Base-by-base conservation (phyloP, 92 coral and sea anemone species). In the Pocillopora grandis region DNA sequence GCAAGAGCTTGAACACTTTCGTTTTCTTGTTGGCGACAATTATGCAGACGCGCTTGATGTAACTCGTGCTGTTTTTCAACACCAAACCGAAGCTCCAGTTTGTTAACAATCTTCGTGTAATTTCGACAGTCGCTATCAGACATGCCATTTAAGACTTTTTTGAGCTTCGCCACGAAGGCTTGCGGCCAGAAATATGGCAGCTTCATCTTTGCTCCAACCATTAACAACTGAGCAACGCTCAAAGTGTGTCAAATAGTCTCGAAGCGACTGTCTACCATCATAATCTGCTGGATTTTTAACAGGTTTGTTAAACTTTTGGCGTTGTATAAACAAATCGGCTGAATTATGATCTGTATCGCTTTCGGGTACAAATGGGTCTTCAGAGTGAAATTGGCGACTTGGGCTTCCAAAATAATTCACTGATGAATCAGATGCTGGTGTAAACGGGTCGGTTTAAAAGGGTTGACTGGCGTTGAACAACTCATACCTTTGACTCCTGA, bases 111-210 rank as follows among this genome's bases (percentile, higher is more conserved):
- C 75, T 85, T 88, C 19, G 58, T 9, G 80, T 88, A 85, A 67
- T 81, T 42, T 37, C 70, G 21, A 60, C 88, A 91, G 3, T 88
- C 87, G 12, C 23, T 83, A 55, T 84, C 83, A 23, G 82, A 74
- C 87, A 84, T 48, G 58, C 87, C 89, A 62, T 72, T 77, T 21
- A 84, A 80, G 20, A 79, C 23, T 37, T 84, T 23, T 79, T 61
- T 88, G 88, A 17, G 89, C 88, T 73, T 88, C 91, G 2, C 91
- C 91, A 20, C 79, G 81, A 58, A 90, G 84, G 77, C 89, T 75
- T 35, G 91, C 85, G 8, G 94, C 77, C 55, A 84, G 69, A 52
- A 91, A 88, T 52, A 83, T 58, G 10, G 89, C 89, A 72, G 86
- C 81, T 75, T 84, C 88, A 11, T 84, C 88, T 62, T 75, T 62